Conservation (phyloP, 2,113 vertebrate genomes). For the Albula goreensis region DNA sequence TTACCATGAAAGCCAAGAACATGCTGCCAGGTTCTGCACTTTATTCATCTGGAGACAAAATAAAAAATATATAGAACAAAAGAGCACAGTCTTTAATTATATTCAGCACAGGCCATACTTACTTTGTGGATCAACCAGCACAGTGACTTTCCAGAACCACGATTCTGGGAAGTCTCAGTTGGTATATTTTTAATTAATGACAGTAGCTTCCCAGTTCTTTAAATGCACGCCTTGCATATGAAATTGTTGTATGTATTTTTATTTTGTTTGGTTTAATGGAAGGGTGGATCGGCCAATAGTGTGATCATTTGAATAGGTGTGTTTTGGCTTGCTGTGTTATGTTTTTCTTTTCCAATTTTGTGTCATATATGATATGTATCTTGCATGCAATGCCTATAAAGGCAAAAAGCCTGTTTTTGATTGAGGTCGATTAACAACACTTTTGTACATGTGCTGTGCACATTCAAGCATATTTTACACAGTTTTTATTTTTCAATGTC, state of each 20-base stretch:
- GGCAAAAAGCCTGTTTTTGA: too few relatives aligned
- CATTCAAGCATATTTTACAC: neutral
- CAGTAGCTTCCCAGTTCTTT: neutral
- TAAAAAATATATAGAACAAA: too few relatives aligned
- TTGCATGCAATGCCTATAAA: too few relatives aligned
- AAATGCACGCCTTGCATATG: neutral
- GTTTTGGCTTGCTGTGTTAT: neutral
- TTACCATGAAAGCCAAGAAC: neutral
- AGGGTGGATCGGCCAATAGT: too few relatives aligned
- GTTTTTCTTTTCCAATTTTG: neutral
- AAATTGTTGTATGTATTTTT: neutral
- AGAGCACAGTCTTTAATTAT: too few relatives aligned
- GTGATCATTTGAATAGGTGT: too few relatives aligned
- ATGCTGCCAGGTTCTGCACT: neutral
- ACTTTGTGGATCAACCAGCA: neutral
- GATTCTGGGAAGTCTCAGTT: neutral
- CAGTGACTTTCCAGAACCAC: neutral
- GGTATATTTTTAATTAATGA: neutral
- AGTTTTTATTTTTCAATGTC: neutral
- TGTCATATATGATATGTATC: neutral
- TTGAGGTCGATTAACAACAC: too few relatives aligned
- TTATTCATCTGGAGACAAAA: neutral
- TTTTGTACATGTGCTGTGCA: too few relatives aligned
- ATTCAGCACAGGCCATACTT: too few relatives aligned
- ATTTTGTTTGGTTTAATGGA: too few relatives aligned